Evolutionary conservation across 2,888 invertebrate genomes (phyloP).

Genomic region (Limenitis camilla): DNA sequence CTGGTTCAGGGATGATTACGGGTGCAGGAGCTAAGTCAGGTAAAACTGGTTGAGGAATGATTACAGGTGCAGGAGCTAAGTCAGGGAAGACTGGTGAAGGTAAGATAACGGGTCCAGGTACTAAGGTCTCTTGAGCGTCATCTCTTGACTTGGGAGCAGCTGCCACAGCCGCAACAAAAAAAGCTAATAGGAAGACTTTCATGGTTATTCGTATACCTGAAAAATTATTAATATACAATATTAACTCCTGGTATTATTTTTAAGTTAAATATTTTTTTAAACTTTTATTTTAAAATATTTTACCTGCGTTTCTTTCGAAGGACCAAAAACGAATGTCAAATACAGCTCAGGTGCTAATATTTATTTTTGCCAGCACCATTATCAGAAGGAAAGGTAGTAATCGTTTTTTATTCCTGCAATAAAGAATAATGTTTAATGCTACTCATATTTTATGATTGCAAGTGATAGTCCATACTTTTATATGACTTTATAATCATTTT

Average conservation of each 20-base stretch:
- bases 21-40: conserved; percentile 18
- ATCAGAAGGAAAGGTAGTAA: no score
- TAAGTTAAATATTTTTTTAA: not conserved
- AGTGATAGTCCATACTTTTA: no score
- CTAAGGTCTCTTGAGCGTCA: conserved; percentile 27
- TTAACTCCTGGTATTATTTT: not conserved
- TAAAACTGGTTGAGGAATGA: conserved; percentile 6
- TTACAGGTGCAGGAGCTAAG: conserved; percentile 1
- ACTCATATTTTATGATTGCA: no score
- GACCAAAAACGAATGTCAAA: conserved; percentile 31
- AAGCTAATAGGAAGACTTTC: conserved; percentile 46
- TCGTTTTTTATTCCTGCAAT: not conserved
- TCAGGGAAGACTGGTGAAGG: conserved; percentile 1
- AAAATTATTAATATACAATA: not conserved
- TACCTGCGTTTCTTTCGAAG: conserved; percentile 35
- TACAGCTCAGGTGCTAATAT: not conserved
- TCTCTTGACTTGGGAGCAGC: conserved; percentile 39
- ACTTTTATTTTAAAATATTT: conserved; percentile 13
- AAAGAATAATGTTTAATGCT: not conserved
- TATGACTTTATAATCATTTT: no score
- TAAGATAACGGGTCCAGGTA: not conserved
- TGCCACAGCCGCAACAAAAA: conserved; percentile 45
- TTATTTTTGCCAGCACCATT: not conserved
- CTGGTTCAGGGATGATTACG: conserved; percentile 19
- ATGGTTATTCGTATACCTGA: conserved; percentile 36